Conservation (phyloP, 1,140 invertebrate genomes). For the Diploscapter pachys region DNA sequence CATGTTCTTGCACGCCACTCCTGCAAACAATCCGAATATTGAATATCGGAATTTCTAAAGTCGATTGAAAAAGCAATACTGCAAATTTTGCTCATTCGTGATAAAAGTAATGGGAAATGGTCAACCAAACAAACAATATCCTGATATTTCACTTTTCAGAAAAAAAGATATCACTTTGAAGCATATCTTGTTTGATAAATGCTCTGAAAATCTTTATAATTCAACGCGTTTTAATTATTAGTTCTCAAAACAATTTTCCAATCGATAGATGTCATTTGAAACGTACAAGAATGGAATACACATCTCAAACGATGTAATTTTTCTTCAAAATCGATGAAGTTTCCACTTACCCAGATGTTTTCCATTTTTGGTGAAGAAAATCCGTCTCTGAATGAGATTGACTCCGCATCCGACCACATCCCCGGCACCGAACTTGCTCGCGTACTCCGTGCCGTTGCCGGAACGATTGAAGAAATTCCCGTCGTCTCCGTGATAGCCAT, state of each 20-base stretch:
- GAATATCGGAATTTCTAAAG: no score
- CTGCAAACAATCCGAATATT: slow-evolving; percentile 23
- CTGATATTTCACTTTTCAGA: no score
- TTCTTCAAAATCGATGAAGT: slow-evolving; percentile 3
- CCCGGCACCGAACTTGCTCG: slow-evolving; percentile 95
- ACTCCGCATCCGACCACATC: slow-evolving; percentile 94
- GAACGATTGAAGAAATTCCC: slow-evolving; percentile 97
- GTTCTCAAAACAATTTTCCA: no score
- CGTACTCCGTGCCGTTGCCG: slow-evolving; percentile 88
- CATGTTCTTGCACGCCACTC: slow-evolving; percentile 38
- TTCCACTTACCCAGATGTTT: slow-evolving; percentile 75
- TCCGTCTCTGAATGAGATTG: slow-evolving; percentile 93
- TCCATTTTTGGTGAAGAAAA: slow-evolving; percentile 99
- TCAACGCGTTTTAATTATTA: no score
- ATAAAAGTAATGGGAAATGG: no score
- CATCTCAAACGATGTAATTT: slow-evolving; percentile 1
- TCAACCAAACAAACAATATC: no score
- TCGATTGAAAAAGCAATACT: no score
- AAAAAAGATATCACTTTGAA: no score
- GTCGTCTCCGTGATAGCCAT: slow-evolving; percentile 99
- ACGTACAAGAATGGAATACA: slow-evolving; percentile 1
- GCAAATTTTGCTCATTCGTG: no score
- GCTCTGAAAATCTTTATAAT: no score
- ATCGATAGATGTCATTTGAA: no score
- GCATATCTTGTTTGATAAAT: no score